Conservation (phyloP, 2,888 invertebrate species). For the Monochamus alternatus region DNA sequence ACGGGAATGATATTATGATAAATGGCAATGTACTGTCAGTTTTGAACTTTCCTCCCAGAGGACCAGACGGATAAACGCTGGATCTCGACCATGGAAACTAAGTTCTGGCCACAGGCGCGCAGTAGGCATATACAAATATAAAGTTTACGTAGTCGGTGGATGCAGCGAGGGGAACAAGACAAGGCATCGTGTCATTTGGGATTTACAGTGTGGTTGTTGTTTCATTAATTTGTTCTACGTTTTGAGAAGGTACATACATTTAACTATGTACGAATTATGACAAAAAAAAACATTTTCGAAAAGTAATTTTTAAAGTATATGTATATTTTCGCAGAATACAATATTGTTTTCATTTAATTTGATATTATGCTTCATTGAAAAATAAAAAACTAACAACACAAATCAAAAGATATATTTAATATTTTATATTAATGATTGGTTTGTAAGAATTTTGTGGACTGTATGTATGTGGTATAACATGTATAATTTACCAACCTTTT, state of each 20-base stretch:
- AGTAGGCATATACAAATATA: conserved; percentile 31
- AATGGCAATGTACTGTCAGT: conserved; percentile 28
- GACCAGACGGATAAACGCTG: conserved; percentile 20
- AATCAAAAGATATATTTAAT: too few relatives aligned
- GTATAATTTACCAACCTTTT: too few relatives aligned
- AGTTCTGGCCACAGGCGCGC: conserved; percentile 27
- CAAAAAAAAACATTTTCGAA: too few relatives aligned
- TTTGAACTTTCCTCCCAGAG: conserved; percentile 28
- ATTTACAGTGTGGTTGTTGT: conserved; percentile 21
- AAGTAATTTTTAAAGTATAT: too few relatives aligned
- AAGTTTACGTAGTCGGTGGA: conserved; percentile 26
- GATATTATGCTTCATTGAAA: too few relatives aligned
- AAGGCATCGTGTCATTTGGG: conserved; percentile 25
- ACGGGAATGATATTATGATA: conserved; percentile 33
- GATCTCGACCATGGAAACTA: conserved; percentile 27
- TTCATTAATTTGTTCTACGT: conserved; percentile 18
- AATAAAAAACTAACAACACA: too few relatives aligned
- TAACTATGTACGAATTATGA: too few relatives aligned
- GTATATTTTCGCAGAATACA: too few relatives aligned
- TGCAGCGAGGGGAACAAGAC: conserved; percentile 28
- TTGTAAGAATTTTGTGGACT: too few relatives aligned
- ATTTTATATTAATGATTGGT: too few relatives aligned
- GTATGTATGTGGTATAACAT: too few relatives aligned
- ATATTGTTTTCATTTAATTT: too few relatives aligned
- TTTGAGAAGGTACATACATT: conserved; percentile 2